phyloP scores from a whole-genome alignment of 2,888 invertebrate species.

The Polydrusus cervinus region DNA sequence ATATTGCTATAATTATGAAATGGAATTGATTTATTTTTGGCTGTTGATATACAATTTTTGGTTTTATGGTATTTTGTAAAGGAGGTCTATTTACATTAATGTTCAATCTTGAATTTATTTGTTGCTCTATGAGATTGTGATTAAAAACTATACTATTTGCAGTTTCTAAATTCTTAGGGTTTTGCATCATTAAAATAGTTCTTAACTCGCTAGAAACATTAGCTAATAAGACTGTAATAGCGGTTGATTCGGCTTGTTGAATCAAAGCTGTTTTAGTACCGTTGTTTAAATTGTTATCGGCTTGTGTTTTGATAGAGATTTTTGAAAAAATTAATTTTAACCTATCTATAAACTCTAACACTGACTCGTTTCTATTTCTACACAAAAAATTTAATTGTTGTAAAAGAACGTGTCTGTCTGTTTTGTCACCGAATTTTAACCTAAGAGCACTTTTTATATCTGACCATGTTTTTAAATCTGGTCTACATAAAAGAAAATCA shows the following conservation, averaged over 20 bases:
- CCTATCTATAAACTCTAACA: constrained; percentile 24
- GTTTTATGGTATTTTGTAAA: neutral
- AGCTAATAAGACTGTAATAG: constrained; percentile 23
- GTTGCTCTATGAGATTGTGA: constrained; percentile 28
- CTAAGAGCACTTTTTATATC: constrained; percentile 29
- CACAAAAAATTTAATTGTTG: constrained; percentile 17
- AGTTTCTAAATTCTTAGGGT: constrained; percentile 11
- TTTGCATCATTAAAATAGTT: constrained; percentile 28
- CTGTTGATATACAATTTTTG: constrained; percentile 2
- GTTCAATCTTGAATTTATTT: constrained; percentile 16
- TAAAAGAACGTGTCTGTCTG: neutral
- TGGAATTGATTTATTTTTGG: neutral
- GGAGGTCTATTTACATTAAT: neutral
- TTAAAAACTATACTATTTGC: neutral
- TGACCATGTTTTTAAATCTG: constrained; percentile 31
- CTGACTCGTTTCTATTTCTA: constrained; percentile 16
- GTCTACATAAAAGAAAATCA: constrained; percentile 40
- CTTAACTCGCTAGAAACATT: constrained; percentile 15
- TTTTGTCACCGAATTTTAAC: constrained; percentile 17
- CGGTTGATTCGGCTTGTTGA: constrained; percentile 25
- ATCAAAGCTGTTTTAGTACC: constrained; percentile 21
- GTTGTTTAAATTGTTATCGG: neutral
- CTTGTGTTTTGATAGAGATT: neutral
- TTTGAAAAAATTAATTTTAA: constrained; percentile 3
- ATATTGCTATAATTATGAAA: neutral